Evolutionary conservation across 2,888 invertebrate species (phyloP).

Genomic region (Torymus aiolomorphi): DNA sequence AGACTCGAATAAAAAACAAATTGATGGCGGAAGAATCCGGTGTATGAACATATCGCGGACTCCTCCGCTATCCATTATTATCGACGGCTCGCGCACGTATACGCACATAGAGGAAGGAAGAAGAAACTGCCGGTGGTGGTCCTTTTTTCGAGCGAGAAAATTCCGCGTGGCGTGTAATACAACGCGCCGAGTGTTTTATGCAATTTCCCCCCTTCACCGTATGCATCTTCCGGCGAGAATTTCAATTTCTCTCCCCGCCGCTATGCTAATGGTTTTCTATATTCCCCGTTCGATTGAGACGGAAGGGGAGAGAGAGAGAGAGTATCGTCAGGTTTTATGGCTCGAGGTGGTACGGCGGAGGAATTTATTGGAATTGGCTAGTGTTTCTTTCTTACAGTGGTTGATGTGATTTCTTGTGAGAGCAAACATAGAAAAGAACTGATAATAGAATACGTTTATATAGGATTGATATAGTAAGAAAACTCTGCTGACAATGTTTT

Average conservation of each 20-base stretch:
- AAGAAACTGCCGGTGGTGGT: not conserved
- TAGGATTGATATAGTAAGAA: too few relatives aligned
- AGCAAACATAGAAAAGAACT: too few relatives aligned
- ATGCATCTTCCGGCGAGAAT: conserved; percentile 7
- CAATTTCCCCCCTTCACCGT: conserved; percentile 10
- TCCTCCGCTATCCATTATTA: not conserved
- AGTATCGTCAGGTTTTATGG: too few relatives aligned
- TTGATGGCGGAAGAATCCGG: not conserved
- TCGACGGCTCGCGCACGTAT: conserved; percentile 5
- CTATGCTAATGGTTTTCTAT: conserved; percentile 29
- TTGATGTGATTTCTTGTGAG: too few relatives aligned
- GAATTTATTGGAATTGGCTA: too few relatives aligned
- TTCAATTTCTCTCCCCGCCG: conserved; percentile 32
- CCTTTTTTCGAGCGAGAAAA: conserved; percentile 16
- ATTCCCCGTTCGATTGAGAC: not conserved
- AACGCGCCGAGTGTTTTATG: conserved; percentile 7
- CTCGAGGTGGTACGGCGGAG: too few relatives aligned
- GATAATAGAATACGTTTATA: too few relatives aligned
- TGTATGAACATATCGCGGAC: not conserved
- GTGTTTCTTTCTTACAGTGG: too few relatives aligned
- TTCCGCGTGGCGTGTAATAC: conserved; percentile 10
- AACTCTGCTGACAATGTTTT: too few relatives aligned
- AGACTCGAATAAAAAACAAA: too few relatives aligned
- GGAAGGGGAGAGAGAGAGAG: too few relatives aligned
- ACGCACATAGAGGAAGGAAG: not conserved